Evolutionary conservation across 2,113 vertebrate species (phyloP), one percentile per base, ranked within the genome.

Genomic region (Axis porcinus): DNA sequence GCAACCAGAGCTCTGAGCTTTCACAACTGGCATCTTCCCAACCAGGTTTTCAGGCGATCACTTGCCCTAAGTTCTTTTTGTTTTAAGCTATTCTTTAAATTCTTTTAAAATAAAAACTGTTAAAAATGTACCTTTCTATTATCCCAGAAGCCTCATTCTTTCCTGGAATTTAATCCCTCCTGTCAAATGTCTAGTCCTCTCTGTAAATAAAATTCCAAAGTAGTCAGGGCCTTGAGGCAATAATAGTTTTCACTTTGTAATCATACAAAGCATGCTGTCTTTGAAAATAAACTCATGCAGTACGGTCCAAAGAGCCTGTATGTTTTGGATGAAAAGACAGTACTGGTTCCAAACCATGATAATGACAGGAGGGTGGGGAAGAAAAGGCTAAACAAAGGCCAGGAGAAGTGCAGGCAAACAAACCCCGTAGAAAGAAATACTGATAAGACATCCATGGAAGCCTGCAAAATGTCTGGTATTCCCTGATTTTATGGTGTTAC

Each of bases 41-140:
- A 3, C 36, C 79, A 27, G 14, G n/a, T 58, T 93, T 70, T 45
- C 64, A 79, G 83, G 62, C 5, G 7, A 21, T 60, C 8, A 6
- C 74, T 64, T 55, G 89, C 50, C 70, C 50, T 43, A 43, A 57
- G 82, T 94, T 89, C 86, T 94, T 95, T 94, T 67, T 67, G 86
- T 92, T 92, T 97, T 76, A 91, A 92, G 86, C 62, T 79, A 33
- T 19, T 94, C 43, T 93, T 97, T 89, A 62, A 58, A 88, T 79
- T 55, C 43, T 74, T 91, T 78, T 57, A 78, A 94, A 89, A 76
- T 5, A 78, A 92, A 88, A 90, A 86, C 74, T 6, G 17, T 60
- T 45, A 88, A 36, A 94, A 81, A 74, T 27, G 4, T 30, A 81
- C 78, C 88, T 62, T 84, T 62, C 45, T 67, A 3, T 78, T 90